A percentile compares a stretch with the other conserved stretches of the same genome.
phyloP scores from a whole-genome alignment of 2,113 vertebrate species.

The Salminus brasiliensis region DNA sequence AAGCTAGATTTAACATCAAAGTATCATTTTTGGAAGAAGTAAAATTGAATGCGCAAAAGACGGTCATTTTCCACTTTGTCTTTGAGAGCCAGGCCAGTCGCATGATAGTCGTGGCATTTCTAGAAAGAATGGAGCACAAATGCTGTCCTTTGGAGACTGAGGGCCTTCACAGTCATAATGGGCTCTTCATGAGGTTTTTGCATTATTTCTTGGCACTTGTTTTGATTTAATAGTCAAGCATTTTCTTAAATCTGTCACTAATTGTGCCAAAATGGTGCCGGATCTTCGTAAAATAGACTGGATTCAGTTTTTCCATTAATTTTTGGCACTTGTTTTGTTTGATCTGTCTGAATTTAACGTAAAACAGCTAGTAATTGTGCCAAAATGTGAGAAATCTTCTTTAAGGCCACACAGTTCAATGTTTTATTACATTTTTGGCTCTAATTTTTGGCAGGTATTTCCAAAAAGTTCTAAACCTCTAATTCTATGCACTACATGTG shows the following conservation, averaged over 20 bases:
- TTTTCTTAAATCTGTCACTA: no score
- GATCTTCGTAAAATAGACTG: not conserved
- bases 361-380: not conserved
- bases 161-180: not conserved
- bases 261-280: no score
- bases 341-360: not conserved
- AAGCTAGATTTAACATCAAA: conserved; percentile 71
- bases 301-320: not conserved
- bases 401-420: no score
- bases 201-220: not conserved
- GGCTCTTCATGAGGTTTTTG: not conserved
- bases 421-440: no score
- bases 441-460: not conserved
- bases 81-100: not conserved
- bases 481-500: no score
- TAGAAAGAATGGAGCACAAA: not conserved
- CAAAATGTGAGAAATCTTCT: no score
- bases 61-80: not conserved
- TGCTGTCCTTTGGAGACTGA: not conserved
- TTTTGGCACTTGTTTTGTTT: not conserved
- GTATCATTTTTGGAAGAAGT: conserved; percentile 48
- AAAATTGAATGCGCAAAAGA: conserved; percentile 29
- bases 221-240: not conserved
- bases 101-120: not conserved
- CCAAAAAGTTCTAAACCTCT: no score